A percentile compares a stretch with the other conserved stretches of the same genome.
These are phyloP conservation scores for Hecatera dysodea DNA, from an alignment of 2,888 invertebrate genomes.

Conservation along the genomic window DNA sequence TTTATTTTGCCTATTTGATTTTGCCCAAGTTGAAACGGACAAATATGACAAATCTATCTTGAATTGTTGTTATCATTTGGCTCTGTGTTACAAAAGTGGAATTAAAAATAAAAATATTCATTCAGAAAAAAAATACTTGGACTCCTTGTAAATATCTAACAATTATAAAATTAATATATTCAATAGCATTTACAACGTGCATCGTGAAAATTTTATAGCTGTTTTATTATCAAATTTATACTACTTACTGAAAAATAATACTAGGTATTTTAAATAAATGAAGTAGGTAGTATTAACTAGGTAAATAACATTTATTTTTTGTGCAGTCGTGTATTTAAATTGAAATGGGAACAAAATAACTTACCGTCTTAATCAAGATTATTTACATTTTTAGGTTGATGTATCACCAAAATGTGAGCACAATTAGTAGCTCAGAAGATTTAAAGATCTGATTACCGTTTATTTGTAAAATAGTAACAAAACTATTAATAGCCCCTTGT, in stretches of 20 bases:
- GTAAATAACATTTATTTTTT: no score
- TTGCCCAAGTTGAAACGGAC: not conserved
- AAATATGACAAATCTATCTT: not conserved
- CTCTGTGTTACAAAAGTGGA: no score
- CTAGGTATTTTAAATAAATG: not conserved
- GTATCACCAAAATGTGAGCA: not conserved
- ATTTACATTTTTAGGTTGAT: no score
- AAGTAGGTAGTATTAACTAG: no score
- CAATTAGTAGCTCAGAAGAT: slow-evolving; percentile 26
- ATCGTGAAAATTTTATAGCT: not conserved
- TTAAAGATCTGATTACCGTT: slow-evolving; percentile 10
- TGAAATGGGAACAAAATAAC: not conserved
- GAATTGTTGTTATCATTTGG: no score
- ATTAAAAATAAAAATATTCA: no score
- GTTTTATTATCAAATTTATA: not conserved
- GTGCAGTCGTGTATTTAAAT: no score
- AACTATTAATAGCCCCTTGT: not conserved
- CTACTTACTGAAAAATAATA: not conserved
- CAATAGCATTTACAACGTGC: not conserved
- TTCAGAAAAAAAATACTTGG: no score
- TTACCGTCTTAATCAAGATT: no score
- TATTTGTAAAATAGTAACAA: slow-evolving; percentile 19
- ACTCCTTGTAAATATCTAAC: not conserved
- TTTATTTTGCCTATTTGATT: not conserved
- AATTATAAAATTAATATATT: not conserved